Base-by-base conservation (phyloP, 2,888 invertebrate species). In the Latrodectus elegans region DNA sequence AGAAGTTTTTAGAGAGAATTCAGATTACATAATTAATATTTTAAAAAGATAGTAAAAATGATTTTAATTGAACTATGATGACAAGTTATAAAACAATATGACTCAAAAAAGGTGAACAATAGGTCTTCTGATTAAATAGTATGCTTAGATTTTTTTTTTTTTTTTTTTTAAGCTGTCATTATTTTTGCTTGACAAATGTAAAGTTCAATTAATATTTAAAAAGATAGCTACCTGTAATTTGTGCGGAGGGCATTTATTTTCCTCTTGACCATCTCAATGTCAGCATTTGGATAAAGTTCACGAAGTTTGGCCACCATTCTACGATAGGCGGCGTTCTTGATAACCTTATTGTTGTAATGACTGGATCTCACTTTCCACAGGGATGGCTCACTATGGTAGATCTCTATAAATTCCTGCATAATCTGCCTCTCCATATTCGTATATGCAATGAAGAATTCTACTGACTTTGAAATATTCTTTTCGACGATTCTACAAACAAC, bases 321-420 rank as follows among this genome's bases (percentile, higher is more conserved):
- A 8, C 76, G 11, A 15, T 86, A 86, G 12, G 86, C 86, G 15
- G 55, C 14, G 72, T 81, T 81, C 67, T 86, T 86, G 67, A 86
- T 71, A 15, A 81, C 64, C 68, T 81, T 81, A 72, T 86, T 86
- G 67, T 86, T 86, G 81, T 86, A 86, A 55, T 76, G 71, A 67
- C 53, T 38, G 1, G 72, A 81, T 8, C 81, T 55, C 15, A 86
- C 81, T 53, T 86, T 86, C 86, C 86, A 86, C 75, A 86, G n/a
- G 4, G 86, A 81, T 0, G 76, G 80, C 51, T 86, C 86, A 22
- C 76, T 86, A 65, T 76, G 76, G 74, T 86, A 86, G 38, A 86
- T 81, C 22, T 86, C 86, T 72, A 86, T 86, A 67, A 86, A 86
- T 22, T 86, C 86, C 38, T 86, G 80, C n/a, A 86, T 71, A 9